Conservation (phyloP, 1,140 invertebrate genomes). For the Calephelis nemesis region DNA sequence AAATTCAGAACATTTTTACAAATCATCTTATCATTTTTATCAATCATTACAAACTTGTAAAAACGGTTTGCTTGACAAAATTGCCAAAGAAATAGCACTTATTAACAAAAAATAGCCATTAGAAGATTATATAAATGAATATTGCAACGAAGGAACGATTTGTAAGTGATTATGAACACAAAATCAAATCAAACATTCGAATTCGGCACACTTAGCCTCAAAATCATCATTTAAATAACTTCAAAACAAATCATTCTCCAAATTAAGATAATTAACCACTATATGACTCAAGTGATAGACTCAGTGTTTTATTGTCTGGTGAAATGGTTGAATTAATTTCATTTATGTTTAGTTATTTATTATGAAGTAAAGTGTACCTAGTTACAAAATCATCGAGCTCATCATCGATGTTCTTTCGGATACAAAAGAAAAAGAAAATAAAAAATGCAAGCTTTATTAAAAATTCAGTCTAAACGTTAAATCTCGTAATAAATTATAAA, state of each 20-base stretch:
- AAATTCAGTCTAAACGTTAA: conserved; percentile 68
- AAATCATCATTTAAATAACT: neutral
- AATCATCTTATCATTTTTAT: no score
- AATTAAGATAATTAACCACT: no score
- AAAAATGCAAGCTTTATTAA: conserved; percentile 76
- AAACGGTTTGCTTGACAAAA: no score
- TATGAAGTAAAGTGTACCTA: conserved; percentile 11
- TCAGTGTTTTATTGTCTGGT: no score
- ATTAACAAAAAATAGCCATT: no score
- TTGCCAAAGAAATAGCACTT: no score
- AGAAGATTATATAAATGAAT: neutral
- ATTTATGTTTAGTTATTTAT: conserved; percentile 5
- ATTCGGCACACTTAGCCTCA: neutral
- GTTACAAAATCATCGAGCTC: conserved; percentile 47
- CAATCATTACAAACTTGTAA: no score
- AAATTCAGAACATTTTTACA: no score
- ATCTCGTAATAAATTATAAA: conserved; percentile 57
- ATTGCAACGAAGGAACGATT: conserved; percentile 21
- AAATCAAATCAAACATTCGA: neutral
- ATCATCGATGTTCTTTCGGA: conserved; percentile 53
- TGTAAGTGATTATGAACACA: conserved; percentile 49
- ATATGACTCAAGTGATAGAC: no score
- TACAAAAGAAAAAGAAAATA: conserved; percentile 54
- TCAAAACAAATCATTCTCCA: no score
- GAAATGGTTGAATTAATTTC: no score